Conservation (phyloP, 2,888 invertebrate genomes). For the Trichogramma evanescens region DNA sequence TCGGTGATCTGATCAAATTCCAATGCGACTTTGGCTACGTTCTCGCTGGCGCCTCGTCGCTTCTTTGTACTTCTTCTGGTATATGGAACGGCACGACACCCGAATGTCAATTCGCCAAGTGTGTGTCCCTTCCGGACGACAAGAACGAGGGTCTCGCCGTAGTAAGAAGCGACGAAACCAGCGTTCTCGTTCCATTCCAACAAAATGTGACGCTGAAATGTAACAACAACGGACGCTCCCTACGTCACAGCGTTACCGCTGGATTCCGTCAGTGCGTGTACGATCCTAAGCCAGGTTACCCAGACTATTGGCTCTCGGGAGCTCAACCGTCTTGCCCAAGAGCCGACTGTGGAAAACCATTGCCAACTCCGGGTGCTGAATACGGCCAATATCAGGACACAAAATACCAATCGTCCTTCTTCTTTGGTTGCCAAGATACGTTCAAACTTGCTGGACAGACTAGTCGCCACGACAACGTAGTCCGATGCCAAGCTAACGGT, state of each 20-base stretch:
- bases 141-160: slow-evolving; percentile 79
- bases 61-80: slow-evolving; percentile 83
- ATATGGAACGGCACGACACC: slow-evolving; percentile 91
- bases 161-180: slow-evolving; percentile 71
- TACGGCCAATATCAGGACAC: slow-evolving; percentile 85
- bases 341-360: slow-evolving; percentile 84
- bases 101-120: slow-evolving; percentile 87
- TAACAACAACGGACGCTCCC: slow-evolving; percentile 66
- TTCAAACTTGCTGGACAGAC: slow-evolving; percentile 91
- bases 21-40: slow-evolving; percentile 93
- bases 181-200: slow-evolving; percentile 78
- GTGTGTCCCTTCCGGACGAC: slow-evolving; percentile 82
- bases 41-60: slow-evolving; percentile 77
- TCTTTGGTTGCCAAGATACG: slow-evolving; percentile 93
- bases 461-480: slow-evolving; percentile 83
- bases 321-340: slow-evolving; percentile 79
- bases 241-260: slow-evolving; percentile 75
- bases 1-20: slow-evolving; percentile 83
- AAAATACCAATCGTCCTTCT: slow-evolving; percentile 86
- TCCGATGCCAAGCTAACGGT: slow-evolving; percentile 82
- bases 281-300: slow-evolving; percentile 83
- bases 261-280: slow-evolving; percentile 91
- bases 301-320: slow-evolving; percentile 88
- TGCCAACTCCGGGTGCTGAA: slow-evolving; percentile 87
- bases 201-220: slow-evolving; percentile 86